Conservation (phyloP, 2,113 vertebrate genomes). For the Vulpes ferrilata region DNA sequence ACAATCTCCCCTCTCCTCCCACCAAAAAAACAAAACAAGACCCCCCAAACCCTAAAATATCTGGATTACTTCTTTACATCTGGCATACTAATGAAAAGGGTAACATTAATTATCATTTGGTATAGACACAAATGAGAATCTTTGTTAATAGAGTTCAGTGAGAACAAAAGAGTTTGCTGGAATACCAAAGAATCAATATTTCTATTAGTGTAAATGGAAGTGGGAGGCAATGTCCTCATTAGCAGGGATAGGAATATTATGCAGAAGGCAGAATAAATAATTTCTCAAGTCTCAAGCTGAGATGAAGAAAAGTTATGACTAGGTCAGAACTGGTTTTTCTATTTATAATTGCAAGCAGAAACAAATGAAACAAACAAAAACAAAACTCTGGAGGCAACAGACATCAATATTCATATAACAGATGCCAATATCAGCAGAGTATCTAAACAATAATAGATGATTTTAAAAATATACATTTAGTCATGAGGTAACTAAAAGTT, state of each 20-base stretch:
- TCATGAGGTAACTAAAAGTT: neutral
- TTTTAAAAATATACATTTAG: neutral
- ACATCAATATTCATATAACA: neutral
- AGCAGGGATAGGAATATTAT: neutral
- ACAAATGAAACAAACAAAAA: neutral
- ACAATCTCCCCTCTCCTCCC: accelerated
- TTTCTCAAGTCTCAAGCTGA: neutral
- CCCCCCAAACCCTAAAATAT: neutral
- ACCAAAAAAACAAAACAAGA: neutral
- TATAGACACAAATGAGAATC: neutral
- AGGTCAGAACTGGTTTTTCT: neutral
- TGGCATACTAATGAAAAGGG: neutral
- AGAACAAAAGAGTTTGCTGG: neutral
- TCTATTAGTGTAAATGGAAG: neutral
- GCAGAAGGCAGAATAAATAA: neutral
- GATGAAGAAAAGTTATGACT: neutral
- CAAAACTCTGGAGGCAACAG: neutral
- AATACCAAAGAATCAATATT: neutral
- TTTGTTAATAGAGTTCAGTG: neutral
- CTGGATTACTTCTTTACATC: neutral
- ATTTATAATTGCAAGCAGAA: neutral
- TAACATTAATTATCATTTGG: neutral
- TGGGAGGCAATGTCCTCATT: neutral
- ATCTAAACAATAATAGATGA: neutral
- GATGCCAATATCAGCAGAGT: neutral